phyloP scores from a whole-genome alignment of 2,797 vertebrate species.

The Coracias cyanogaster region DNA sequence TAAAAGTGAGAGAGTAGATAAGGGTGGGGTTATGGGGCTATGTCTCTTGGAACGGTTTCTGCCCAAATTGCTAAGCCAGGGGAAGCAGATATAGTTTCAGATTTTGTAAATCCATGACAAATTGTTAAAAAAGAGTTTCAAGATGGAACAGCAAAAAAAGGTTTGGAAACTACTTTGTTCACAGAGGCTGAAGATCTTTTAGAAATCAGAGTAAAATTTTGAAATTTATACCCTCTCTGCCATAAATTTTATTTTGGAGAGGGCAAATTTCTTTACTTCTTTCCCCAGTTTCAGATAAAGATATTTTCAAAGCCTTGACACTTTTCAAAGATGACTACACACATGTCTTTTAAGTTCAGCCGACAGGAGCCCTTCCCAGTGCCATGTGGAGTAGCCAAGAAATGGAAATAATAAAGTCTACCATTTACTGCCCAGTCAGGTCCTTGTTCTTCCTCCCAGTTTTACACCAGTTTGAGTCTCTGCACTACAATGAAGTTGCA shows the following conservation, averaged over 20 bases:
- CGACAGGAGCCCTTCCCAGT: not conserved
- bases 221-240: not conserved
- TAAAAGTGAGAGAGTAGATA: not conserved
- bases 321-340: not conserved
- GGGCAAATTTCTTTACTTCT: not conserved
- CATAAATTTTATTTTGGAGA: not conserved
- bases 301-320: not conserved
- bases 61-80: not conserved
- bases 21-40: not conserved
- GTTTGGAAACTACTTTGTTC: not conserved
- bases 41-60: not conserved
- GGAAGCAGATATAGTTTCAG: not conserved
- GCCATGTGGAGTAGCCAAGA: not conserved
- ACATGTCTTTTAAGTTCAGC: not conserved
- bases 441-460: not conserved
- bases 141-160: not conserved
- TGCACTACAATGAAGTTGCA: not conserved
- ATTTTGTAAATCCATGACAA: not conserved
- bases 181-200: not conserved
- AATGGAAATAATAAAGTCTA: not conserved
- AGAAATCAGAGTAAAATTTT: not conserved
- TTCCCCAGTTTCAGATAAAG: not conserved
- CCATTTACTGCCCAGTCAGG: not conserved
- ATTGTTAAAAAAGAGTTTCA: not conserved
- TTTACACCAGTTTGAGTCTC: not conserved